phyloP scores from a whole-genome alignment of 1,140 invertebrate genomes.

The Neodiprion lecontei region DNA sequence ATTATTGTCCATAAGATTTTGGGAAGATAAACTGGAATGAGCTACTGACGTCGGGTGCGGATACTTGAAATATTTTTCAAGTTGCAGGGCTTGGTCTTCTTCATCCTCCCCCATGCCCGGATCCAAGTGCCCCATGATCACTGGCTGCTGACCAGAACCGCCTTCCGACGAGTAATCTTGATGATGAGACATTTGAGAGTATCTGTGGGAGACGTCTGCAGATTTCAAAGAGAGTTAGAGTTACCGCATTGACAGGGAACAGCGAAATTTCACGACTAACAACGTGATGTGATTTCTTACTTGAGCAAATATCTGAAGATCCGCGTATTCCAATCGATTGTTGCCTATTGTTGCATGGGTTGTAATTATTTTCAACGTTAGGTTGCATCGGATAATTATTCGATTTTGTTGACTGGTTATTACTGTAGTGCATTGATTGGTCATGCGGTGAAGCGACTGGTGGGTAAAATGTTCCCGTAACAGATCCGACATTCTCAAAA shows the following conservation, averaged over 20 bases:
- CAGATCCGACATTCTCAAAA: constrained; percentile 76
- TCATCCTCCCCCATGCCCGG: constrained; percentile 47
- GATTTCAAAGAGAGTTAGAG: not conserved
- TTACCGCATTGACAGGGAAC: too few relatives aligned
- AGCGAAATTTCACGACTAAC: too few relatives aligned
- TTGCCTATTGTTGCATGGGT: constrained; percentile 51
- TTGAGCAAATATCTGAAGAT: constrained; percentile 48
- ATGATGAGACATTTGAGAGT: constrained; percentile 52
- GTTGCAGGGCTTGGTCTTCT: constrained; percentile 53
- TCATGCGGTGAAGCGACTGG: constrained; percentile 82
- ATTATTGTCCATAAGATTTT: constrained; percentile 59
- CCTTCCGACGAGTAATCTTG: constrained; percentile 54
- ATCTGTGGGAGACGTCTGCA: constrained; percentile 51
- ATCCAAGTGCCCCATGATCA: constrained; percentile 48
- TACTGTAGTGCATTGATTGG: constrained; percentile 60
- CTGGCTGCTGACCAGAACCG: constrained; percentile 40
- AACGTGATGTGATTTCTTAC: constrained; percentile 29
- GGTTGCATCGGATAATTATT: constrained; percentile 53
- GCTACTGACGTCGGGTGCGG: constrained; percentile 49
- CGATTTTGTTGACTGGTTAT: constrained; percentile 46
- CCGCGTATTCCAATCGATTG: constrained; percentile 50
- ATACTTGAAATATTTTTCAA: constrained; percentile 64
- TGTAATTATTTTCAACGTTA: constrained; percentile 51
- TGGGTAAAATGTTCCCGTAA: constrained; percentile 86
- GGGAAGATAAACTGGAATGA: constrained; percentile 50